phyloP scores from a whole-genome alignment of 1,140 invertebrate species.

The Leptinotarsa undecemlineata region DNA sequence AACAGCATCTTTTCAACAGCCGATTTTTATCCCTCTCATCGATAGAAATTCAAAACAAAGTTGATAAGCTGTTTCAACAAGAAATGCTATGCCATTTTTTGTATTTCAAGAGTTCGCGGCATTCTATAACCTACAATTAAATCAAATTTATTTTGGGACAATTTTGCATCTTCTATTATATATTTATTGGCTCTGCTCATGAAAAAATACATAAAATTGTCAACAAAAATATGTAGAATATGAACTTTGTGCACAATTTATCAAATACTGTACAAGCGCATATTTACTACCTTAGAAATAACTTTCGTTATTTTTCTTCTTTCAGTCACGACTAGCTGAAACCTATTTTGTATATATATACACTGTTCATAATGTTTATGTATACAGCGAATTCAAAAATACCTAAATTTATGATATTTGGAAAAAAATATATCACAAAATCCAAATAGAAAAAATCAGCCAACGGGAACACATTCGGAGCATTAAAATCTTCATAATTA shows the following conservation, averaged over 20 bases:
- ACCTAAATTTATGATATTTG: too few species aligned
- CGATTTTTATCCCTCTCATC: constrained; percentile 23
- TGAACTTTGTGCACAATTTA: not conserved
- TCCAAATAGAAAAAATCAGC: not conserved
- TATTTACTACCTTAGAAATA: too few species aligned
- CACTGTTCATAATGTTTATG: too few species aligned
- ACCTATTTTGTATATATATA: too few species aligned
- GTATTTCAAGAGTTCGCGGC: not conserved
- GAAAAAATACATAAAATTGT: not conserved
- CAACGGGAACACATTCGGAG: not conserved
- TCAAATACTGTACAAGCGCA: not conserved
- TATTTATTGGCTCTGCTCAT: too few species aligned
- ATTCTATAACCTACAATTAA: constrained; percentile 8
- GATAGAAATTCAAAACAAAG: constrained; percentile 26
- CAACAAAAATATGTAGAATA: not conserved
- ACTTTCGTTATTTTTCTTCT: too few species aligned
- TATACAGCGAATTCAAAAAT: too few species aligned
- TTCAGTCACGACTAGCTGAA: too few species aligned
- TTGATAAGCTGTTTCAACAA: constrained; percentile 28
- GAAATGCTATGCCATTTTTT: constrained; percentile 7
- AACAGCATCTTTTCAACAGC: constrained; percentile 17
- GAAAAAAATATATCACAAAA: too few species aligned
- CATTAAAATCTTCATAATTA: too few species aligned
- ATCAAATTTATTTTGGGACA: not conserved
- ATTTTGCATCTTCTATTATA: not conserved